Evolutionary conservation across 2,888 invertebrate genomes (phyloP).

Genomic region (Ashinkailepas kermadecensis): DNA sequence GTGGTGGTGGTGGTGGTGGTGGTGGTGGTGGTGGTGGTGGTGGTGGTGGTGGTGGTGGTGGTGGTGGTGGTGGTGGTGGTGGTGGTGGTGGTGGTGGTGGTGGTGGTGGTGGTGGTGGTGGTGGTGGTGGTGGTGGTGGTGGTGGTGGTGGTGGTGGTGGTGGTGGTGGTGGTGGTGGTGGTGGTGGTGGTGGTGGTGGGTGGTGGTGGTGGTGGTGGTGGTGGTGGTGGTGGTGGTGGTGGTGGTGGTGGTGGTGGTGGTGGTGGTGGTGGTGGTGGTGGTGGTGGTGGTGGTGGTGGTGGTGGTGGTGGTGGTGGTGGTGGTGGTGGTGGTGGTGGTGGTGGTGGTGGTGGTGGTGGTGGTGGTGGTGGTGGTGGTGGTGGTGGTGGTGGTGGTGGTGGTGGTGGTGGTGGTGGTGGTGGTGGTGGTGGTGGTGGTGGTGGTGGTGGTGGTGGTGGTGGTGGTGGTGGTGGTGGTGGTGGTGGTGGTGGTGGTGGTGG

Average conservation of each 20-base stretch:
- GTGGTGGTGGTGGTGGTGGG: no score
- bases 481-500: neutral
- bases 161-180: neutral
- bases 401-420: neutral
- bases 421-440: neutral
- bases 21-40: slow-evolving; percentile 14
- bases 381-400: neutral
- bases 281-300: slow-evolving; percentile 11
- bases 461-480: neutral
- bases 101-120: slow-evolving; percentile 13
- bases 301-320: neutral
- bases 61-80: slow-evolving; percentile 11
- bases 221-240: neutral
- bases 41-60: slow-evolving; percentile 14
- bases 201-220: no score
- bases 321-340: neutral
- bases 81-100: slow-evolving; percentile 16
- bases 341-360: slow-evolving; percentile 3
- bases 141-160: neutral
- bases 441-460: slow-evolving; percentile 6
- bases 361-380: neutral
- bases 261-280: neutral
- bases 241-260: neutral
- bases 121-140: slow-evolving; percentile 12
- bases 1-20: no score